phyloP scores from a whole-genome alignment of 2,113 vertebrate species.

The Anhinga anhinga region DNA sequence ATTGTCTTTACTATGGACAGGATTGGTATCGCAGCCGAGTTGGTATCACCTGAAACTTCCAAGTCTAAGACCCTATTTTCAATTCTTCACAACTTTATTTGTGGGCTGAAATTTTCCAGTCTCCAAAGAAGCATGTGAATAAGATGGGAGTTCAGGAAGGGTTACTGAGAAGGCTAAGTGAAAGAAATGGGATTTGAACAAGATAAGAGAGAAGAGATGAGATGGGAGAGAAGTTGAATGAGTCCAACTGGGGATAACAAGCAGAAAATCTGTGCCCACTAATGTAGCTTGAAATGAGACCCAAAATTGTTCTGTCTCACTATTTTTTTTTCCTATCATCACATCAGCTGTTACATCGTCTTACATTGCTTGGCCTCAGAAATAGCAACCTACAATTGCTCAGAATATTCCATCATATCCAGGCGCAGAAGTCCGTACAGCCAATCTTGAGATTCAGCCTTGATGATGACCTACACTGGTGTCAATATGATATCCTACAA shows the following conservation, averaged over 20 bases:
- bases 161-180: neutral
- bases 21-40: neutral
- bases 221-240: neutral
- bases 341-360: neutral
- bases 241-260: neutral
- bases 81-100: neutral
- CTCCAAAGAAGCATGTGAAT: neutral
- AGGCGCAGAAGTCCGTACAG: neutral
- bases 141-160: neutral
- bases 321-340: neutral
- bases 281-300: neutral
- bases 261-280: neutral
- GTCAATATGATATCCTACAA: neutral
- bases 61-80: neutral
- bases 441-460: neutral
- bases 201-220: neutral
- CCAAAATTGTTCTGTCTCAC: neutral
- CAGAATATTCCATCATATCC: neutral
- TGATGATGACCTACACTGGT: neutral
- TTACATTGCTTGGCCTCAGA: neutral
- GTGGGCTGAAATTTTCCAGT: neutral
- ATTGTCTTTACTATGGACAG: neutral
- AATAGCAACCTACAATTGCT: neutral
- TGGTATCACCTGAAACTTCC: neutral
- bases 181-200: constrained; percentile 15